Conservation (phyloP, 2,113 vertebrate species). For the Corvus moneduloides region DNA sequence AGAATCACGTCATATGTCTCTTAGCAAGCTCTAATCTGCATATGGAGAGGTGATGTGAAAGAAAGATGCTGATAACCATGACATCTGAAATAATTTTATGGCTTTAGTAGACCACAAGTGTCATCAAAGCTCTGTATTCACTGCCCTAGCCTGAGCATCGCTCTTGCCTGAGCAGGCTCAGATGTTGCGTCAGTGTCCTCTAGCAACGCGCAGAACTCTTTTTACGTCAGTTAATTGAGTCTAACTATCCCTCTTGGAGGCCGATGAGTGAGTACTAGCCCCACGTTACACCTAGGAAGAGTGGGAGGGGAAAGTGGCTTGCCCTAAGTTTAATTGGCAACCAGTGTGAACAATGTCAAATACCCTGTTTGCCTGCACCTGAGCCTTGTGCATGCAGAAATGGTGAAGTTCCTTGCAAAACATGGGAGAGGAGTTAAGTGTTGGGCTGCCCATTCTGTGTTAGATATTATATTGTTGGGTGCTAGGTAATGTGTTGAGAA, state of each 20-base stretch:
- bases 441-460: not conserved
- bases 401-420: not conserved
- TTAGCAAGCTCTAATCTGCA: not conserved
- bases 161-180: not conserved
- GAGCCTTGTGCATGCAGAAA: not conserved
- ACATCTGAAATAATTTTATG: not conserved
- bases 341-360: not conserved
- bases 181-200: not conserved
- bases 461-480: not conserved
- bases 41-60: not conserved
- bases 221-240: not conserved
- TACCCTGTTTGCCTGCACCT: not conserved
- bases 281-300: not conserved
- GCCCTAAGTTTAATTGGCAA: not conserved
- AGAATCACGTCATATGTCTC: not conserved
- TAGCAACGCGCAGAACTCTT: not conserved
- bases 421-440: not conserved
- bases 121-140: not conserved
- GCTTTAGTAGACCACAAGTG: not conserved
- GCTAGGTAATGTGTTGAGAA: not conserved
- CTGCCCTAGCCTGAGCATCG: not conserved
- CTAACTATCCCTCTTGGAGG: not conserved
- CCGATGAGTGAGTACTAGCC: not conserved
- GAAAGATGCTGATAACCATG: not conserved
- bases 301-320: slow-evolving; percentile 13